Percentiles rank a stretch among this genome's conserved stretches.
phyloP scores from a whole-genome alignment of 2,797 vertebrate genomes.

The Rallus crepitans region DNA sequence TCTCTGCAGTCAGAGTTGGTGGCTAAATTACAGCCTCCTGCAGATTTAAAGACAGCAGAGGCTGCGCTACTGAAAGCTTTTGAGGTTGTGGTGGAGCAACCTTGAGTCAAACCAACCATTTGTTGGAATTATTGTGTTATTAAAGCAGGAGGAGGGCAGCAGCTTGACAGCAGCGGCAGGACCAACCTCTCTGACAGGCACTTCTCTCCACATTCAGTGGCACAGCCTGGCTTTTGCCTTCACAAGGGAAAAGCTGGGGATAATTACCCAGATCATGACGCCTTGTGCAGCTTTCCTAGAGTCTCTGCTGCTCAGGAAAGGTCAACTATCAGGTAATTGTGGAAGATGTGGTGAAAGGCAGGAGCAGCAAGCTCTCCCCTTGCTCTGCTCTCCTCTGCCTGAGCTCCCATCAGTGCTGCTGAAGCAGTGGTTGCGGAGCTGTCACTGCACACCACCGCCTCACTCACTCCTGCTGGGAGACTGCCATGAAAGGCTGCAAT shows the following conservation, averaged over 20 bases:
- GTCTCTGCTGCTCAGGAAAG: background rate
- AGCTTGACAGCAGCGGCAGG: background rate
- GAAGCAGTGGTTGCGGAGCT: background rate
- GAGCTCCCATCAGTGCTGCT: background rate
- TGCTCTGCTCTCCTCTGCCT: background rate
- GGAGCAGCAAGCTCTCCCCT: background rate
- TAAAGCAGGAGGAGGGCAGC: conserved; percentile 10
- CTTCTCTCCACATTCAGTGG: background rate
- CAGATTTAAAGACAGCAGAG: background rate
- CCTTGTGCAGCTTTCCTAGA: background rate
- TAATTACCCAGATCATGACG: background rate
- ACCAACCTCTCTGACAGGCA: background rate
- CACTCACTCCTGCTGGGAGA: background rate
- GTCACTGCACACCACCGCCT: background rate
- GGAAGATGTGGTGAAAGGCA: background rate
- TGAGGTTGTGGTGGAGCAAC: background rate
- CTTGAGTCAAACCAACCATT: background rate
- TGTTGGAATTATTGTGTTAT: background rate
- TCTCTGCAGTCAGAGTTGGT: background rate
- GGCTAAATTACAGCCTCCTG: background rate
- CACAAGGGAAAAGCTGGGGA: background rate
- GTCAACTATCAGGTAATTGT: background rate
- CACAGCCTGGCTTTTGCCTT: background rate
- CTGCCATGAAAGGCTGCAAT: background rate
- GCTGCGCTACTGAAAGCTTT: background rate